These are phyloP conservation scores for Pheosia tremula DNA, from an alignment of 2,888 invertebrate species.

Conservation along the genomic window DNA sequence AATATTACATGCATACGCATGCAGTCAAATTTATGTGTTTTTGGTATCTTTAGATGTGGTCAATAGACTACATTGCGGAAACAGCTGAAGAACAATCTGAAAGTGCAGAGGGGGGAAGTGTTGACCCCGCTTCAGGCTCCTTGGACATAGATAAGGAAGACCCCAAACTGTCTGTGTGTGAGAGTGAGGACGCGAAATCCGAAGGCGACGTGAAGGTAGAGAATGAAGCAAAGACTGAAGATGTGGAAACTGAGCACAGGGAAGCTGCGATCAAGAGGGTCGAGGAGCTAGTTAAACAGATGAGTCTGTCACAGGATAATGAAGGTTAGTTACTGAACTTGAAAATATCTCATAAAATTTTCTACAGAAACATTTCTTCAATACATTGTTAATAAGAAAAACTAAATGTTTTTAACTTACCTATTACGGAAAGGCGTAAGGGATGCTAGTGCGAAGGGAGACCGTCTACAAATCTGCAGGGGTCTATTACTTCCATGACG, in stretches of 20 bases:
- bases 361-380: too few species aligned
- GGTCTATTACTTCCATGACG: too few species aligned
- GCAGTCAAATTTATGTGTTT: neutral
- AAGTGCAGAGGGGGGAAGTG: constrained; percentile 66
- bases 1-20: neutral
- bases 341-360: too few species aligned
- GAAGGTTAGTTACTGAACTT: constrained; percentile 71
- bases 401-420: too few species aligned
- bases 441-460: too few species aligned
- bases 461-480: too few species aligned
- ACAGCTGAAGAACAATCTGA: constrained; percentile 77
- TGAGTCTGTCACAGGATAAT: constrained; percentile 89
- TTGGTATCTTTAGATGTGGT: constrained; percentile 92
- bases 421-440: too few species aligned
- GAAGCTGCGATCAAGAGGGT: constrained; percentile 84
- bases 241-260: constrained; percentile 57
- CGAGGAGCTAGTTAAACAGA: constrained; percentile 90
- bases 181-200: constrained; percentile 56
- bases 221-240: constrained; percentile 51
- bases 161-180: constrained; percentile 51
- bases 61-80: constrained; percentile 92
- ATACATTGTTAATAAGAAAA: too few species aligned
- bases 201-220: constrained; percentile 36
- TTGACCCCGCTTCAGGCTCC: constrained; percentile 59
- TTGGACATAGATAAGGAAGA: constrained; percentile 59